These are phyloP conservation scores for Drymonia ruficornis DNA, from an alignment of 2,888 invertebrate species.

Conservation along the genomic window DNA sequence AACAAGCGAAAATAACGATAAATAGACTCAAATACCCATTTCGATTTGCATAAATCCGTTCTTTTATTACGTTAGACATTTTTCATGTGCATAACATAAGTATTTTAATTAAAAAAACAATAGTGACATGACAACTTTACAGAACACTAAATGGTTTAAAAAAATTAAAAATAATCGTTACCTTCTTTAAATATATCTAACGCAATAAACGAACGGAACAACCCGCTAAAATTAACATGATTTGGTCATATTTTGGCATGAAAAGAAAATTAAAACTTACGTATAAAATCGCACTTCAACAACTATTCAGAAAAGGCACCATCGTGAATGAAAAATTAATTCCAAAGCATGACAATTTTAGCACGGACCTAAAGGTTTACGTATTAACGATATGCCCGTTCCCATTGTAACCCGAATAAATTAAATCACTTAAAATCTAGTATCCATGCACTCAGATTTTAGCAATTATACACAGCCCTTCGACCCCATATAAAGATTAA, in stretches of 20 bases:
- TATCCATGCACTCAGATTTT: slow-evolving; percentile 51
- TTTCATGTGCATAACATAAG: too few relatives aligned
- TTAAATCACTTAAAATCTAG: slow-evolving; percentile 54
- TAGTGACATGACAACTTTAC: background rate
- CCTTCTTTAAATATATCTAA: background rate
- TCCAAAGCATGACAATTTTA: slow-evolving; percentile 46
- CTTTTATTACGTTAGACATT: slow-evolving; percentile 1
- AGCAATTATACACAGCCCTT: slow-evolving; percentile 55
- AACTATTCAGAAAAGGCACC: slow-evolving; percentile 45
- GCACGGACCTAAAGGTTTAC: slow-evolving; percentile 45
- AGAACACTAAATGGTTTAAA: background rate
- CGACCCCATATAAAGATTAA: slow-evolving; percentile 46
- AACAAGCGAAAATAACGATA: slow-evolving; percentile 29
- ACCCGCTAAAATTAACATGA: slow-evolving; percentile 45
- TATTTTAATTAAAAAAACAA: background rate
- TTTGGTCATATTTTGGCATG: slow-evolving; percentile 33
- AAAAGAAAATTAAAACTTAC: slow-evolving; percentile 18
- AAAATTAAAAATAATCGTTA: background rate
- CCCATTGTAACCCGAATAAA: slow-evolving; percentile 35
- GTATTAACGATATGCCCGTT: slow-evolving; percentile 44
- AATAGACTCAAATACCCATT: slow-evolving; percentile 34
- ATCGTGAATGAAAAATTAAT: slow-evolving; percentile 34
- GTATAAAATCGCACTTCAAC: slow-evolving; percentile 28
- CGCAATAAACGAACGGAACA: background rate
- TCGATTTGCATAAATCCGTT: slow-evolving; percentile 20